Base-by-base conservation (phyloP, 2,113 vertebrate genomes). In the Lepisosteus oculatus region DNA sequence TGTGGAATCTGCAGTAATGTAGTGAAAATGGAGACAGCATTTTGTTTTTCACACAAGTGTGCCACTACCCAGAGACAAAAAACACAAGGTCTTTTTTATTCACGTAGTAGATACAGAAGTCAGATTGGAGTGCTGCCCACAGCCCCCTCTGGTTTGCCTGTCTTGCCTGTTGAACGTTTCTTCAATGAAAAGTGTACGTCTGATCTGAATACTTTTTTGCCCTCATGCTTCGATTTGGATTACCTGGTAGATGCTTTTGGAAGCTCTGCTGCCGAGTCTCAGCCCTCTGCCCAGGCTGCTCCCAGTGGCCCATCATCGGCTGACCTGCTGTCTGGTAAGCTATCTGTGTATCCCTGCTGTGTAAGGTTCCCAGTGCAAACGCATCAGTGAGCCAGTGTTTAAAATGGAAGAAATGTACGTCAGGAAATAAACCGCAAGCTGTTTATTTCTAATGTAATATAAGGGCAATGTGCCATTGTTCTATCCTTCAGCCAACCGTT, bases 311-410 rank as follows among this genome's bases (percentile, higher is more conserved):
- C 92, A 80, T 89, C 95, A 77, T 93, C 90, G 79, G 94, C 91
- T 72, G 97, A 98, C 83, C 91, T 99, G 75, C 91, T 99, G 81
- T 93, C 95, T 90, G 97, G 97, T 99, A 91, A 91, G 85, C 72
- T 83, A 51, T 51, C 47, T 51, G 47, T 51, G 47, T 51, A 9
- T 59, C 55, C 67, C 43, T 61, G 8, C 29, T 29, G 29, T 29
- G 29, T 29, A 29, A 29, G 29, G 29, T 29, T 29, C 29, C 29
- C 29, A 29, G 0, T 29, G 29, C 29, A 29, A 29, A 29, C 2
- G 29, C 29, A 29, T 29, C 29, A 29, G 29, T 29, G 29, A 29
- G 29, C 29, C 29, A 29, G 29, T 29, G 29, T 29, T 29, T 29
- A 29, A 29, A 29, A 29, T 29, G 29, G 29, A 29, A 29, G 29